Evolutionary conservation across 2,113 vertebrate species (phyloP).

Genomic region (Pachyramphus minor): DNA sequence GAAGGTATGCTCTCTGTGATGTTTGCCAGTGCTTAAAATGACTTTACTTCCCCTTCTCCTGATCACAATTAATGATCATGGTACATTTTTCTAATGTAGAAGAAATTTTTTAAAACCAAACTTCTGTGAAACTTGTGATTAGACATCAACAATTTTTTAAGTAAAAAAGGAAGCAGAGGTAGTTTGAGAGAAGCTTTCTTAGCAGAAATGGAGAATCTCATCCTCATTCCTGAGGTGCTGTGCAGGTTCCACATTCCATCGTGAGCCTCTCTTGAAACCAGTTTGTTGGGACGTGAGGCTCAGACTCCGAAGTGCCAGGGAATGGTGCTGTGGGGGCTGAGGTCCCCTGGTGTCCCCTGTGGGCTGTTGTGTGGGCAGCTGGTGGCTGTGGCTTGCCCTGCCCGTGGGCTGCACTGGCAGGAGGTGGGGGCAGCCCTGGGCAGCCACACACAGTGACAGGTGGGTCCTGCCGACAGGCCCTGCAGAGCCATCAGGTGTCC

Average conservation of each 20-base stretch:
- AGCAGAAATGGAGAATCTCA: not conserved
- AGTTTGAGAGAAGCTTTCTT: not conserved
- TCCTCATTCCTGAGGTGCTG: not conserved
- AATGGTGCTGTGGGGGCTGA: not conserved
- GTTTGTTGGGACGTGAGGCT: accelerated
- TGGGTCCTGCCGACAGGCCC: conserved; percentile 96
- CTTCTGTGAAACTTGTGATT: not conserved
- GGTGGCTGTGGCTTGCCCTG: conserved; percentile 61
- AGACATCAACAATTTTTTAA: not conserved
- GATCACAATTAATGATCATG: not conserved
- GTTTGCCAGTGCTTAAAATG: not conserved
- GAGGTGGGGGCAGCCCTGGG: conserved; percentile 69
- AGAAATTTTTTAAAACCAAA: not conserved
- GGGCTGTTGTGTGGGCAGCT: not conserved
- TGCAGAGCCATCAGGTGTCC: conserved; percentile 81
- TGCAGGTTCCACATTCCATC: not conserved
- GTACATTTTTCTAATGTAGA: accelerated
- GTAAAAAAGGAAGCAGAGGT: not conserved
- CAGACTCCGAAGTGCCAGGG: not conserved
- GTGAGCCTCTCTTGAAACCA: not conserved
- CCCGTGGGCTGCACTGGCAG: conserved; percentile 70
- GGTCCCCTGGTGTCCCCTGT: not conserved
- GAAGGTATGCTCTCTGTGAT: conserved; percentile 57
- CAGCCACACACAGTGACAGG: conserved; percentile 81
- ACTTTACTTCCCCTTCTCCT: not conserved